Evolutionary conservation across 2,797 vertebrate genomes (phyloP), one percentile per base, ranked within the genome.

Genomic region (Chelidonichthys spinosus): DNA sequence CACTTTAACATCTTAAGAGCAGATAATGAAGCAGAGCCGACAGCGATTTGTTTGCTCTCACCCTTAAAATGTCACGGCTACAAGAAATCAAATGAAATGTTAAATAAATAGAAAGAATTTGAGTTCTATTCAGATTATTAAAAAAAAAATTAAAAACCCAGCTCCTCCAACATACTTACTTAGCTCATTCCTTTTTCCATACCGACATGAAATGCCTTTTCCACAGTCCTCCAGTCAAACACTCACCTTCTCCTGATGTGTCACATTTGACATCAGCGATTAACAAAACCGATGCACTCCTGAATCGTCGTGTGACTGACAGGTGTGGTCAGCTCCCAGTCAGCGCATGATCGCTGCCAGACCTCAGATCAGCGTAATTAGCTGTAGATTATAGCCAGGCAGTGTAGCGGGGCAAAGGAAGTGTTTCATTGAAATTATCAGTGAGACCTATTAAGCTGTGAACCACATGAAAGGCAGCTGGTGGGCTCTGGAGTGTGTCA

Each of bases 391-490:
- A 90, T 36, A 76, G 77, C 58, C 79, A 44, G 81, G 74, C 83
- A 44, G 78, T 50, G 79, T n/a, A 62, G 79, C 42, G 62, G 83
- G 74, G 72, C 82, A 59, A 46, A 89, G 94, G 94, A 95, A 94
- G 93, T 92, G 91, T 94, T 95, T 89, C 95, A 96, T 96, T 95
- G 94, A 94, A 94, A 92, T 94, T 94, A 95, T 96, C 94, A 94
- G 92, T 92, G 87, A 91, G 89, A 91, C 79, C 92, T 94, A 94
- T 96, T 96, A 96, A 92, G 91, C 87, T 75, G 82, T 80, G 85
- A 93, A 85, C 95, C 95, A 96, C 95, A 96, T 96, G 94, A 97
- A 96, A 96, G 94, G 78, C 82, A 63, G 88, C 83, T n/a, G 46
- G 73, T 54, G 81, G 86, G 93, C 89, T 94, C 96, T 97, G 97